Evolutionary conservation across 2,888 invertebrate species (phyloP), one percentile per base, ranked within the genome.

Genomic region (Nesidiocoris tenuis): DNA sequence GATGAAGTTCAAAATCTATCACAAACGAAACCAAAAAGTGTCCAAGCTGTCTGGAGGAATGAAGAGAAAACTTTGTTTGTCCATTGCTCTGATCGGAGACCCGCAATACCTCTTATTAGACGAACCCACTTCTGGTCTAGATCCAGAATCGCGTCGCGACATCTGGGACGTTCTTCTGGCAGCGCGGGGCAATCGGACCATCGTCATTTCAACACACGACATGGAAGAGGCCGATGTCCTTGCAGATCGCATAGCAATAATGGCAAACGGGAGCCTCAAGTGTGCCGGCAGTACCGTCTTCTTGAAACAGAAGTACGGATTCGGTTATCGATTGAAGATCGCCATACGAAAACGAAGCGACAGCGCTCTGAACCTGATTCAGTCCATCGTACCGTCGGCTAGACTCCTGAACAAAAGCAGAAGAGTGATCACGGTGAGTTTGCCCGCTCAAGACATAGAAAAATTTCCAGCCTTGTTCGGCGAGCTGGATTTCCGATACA

Each of bases 201-300:
- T 96, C 80, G 84, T 97, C 16, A 88, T 97, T 70, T 93, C 94
- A 16, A 96, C 96, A 0, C 96, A 97, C 85, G 94, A 93, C 84
- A 96, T 96, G 95, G 96, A 96, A 84, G 96, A 97, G 84, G 96
- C 96, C 1, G 96, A 96, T 83, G 90, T 92, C 56, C 87, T 97
- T 1, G 95, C 94, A 0, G 95, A 96, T 84, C 88, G 93, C 81
- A 92, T 96, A 80, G 94, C 93, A 0, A 95, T 96, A 78, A 88
- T 97, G 84, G 90, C 91, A 79, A 85, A 87, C 74, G 95, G 95
- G 18, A 83, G 83, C 39, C 84, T 96, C 67, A 87, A 88, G 79
- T 92, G 93, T 82, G 90, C 89, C 82, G 96, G 95, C 22, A 91
- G 94, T 1, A 88, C 95, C 0, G 88, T 95, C 85, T 90, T 91